Evolutionary conservation across 2,888 invertebrate genomes (phyloP).

Genomic region (Ceraclea dissimilis): DNA sequence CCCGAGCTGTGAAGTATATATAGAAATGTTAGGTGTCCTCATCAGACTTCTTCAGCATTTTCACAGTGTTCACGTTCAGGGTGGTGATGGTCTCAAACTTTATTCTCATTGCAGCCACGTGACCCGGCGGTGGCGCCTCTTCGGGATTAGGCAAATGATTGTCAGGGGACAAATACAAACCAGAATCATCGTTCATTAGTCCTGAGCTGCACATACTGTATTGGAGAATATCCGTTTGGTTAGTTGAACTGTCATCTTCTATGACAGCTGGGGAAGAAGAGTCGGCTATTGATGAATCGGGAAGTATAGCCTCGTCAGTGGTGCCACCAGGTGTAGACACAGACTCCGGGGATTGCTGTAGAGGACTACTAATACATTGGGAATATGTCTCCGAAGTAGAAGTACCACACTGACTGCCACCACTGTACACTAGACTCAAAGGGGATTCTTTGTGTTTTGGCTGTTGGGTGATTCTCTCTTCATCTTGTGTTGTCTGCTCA

Average conservation of each 20-base stretch:
- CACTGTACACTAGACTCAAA: neutral
- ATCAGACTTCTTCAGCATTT: constrained; percentile 22
- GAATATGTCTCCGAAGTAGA: constrained; percentile 5
- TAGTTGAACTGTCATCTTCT: constrained; percentile 22
- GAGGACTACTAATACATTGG: constrained; percentile 1
- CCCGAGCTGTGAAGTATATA: constrained; percentile 7
- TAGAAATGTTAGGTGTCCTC: constrained; percentile 15
- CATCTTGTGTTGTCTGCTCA: neutral
- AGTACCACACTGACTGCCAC: neutral
- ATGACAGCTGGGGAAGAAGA: constrained; percentile 15
- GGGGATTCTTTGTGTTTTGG: constrained; percentile 10
- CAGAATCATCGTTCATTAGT: constrained; percentile 13
- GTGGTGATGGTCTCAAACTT: constrained; percentile 44
- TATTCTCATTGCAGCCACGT: constrained; percentile 48
- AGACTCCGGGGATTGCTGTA: constrained; percentile 11
- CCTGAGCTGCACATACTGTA: constrained; percentile 21
- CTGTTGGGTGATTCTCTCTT: constrained; percentile 12
- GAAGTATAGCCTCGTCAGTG: neutral
- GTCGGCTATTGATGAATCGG: constrained; percentile 10
- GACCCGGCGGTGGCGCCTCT: constrained; percentile 40
- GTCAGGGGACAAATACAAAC: constrained; percentile 11
- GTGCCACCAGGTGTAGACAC: constrained; percentile 8
- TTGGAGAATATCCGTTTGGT: constrained; percentile 26
- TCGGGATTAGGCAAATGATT: constrained; percentile 33
- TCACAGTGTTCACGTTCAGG: constrained; percentile 20